Conservation (phyloP, 2,888 invertebrate genomes). For the Nymphalis c-album region DNA sequence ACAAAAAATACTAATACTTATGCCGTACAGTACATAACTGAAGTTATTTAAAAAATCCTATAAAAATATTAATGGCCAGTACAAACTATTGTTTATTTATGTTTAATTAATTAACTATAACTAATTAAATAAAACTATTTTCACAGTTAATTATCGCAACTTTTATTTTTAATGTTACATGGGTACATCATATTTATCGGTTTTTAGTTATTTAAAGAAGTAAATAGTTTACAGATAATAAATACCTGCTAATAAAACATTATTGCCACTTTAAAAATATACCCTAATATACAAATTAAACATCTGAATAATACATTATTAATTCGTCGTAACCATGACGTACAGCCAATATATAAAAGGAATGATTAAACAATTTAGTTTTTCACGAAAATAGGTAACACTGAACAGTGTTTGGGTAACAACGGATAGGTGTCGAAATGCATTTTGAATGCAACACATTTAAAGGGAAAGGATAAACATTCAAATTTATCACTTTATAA, state of each 20-base stretch:
- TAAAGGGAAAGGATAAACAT: neutral
- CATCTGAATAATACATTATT: neutral
- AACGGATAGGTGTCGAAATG: neutral
- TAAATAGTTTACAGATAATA: neutral
- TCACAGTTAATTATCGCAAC: constrained; percentile 20
- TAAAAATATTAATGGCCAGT: constrained; percentile 1
- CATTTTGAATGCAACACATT: neutral
- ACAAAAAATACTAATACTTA: neutral
- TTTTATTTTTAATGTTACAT: constrained; percentile 17
- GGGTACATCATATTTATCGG: neutral
- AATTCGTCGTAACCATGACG: neutral
- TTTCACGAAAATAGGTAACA: neutral
- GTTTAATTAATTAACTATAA: neutral
- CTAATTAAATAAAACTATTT: constrained; percentile 17
- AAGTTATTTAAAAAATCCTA: constrained; percentile 10
- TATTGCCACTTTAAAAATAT: neutral
- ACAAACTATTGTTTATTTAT: neutral
- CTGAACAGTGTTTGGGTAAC: neutral
- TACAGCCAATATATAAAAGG: neutral
- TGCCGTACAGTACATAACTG: neutral
- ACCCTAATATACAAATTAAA: neutral
- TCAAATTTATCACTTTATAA: constrained; percentile 8
- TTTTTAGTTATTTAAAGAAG: neutral
- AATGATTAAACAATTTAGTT: neutral
- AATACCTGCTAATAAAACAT: neutral